Evolutionary conservation across 1,140 invertebrate genomes (phyloP).

Genomic region (Drosophila neocordata): DNA sequence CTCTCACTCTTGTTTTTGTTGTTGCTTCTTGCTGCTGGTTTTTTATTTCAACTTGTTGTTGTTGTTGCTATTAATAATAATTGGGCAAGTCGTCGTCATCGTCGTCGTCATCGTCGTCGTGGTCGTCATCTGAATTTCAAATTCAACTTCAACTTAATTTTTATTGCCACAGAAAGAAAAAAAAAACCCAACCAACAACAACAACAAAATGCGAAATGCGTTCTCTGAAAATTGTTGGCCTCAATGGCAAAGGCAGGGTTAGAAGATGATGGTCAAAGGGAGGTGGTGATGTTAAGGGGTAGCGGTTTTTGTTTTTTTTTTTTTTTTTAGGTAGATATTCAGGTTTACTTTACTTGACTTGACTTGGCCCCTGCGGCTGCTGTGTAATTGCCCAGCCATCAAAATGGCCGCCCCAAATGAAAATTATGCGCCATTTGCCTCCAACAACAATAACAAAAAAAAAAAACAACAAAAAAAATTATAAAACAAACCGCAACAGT

Average conservation of each 20-base stretch:
- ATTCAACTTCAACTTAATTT: slow-evolving; percentile 72
- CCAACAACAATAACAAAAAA: too few species aligned
- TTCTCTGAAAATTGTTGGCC: slow-evolving; percentile 33
- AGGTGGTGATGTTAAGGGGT: too few species aligned
- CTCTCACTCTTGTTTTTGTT: not conserved
- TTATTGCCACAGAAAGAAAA: slow-evolving; percentile 52
- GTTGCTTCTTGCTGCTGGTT: slow-evolving; percentile 36
- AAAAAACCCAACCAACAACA: not conserved
- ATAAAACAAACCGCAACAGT: not conserved
- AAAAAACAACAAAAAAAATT: not conserved
- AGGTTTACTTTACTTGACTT: slow-evolving; percentile 27
- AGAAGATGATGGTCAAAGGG: not conserved
- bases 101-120: slow-evolving; percentile 23
- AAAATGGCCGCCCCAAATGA: slow-evolving; percentile 62
- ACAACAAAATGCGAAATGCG: slow-evolving; percentile 33
- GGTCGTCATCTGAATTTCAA: slow-evolving; percentile 73
- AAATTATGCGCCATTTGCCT: slow-evolving; percentile 60
- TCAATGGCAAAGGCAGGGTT: not conserved
- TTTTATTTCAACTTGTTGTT: slow-evolving; percentile 45
- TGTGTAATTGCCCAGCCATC: slow-evolving; percentile 52
- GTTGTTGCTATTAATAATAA: slow-evolving; percentile 70
- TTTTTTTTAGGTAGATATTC: slow-evolving; percentile 43
- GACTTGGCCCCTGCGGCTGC: slow-evolving; percentile 29
- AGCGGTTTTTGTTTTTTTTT: too few species aligned
- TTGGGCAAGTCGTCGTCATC: slow-evolving; percentile 62